Conservation (phyloP, 2,113 vertebrate species). For the Hypocryptadius cinnamomeus region DNA sequence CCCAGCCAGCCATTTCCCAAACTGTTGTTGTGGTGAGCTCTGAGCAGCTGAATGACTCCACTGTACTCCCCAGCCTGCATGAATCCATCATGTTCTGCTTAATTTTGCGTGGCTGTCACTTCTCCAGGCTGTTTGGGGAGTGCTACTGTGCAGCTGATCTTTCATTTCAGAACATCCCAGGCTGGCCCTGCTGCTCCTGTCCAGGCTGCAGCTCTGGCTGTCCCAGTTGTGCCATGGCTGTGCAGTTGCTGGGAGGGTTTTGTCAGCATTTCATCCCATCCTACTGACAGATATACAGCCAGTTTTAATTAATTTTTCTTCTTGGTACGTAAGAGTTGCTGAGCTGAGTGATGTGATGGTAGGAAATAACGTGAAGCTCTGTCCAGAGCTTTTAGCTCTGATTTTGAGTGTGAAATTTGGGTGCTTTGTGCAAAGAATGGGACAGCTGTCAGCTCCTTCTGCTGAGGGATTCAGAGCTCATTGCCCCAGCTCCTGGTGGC, state of each 20-base stretch:
- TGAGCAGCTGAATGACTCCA: neutral
- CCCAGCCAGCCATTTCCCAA: neutral
- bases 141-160: neutral
- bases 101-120: neutral
- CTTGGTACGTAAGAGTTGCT: neutral
- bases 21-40: neutral
- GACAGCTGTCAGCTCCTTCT: neutral
- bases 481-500: neutral
- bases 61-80: neutral
- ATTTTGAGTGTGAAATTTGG: neutral
- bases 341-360: neutral
- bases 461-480: neutral
- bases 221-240: neutral
- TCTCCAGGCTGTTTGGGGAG: neutral
- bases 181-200: neutral
- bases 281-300: neutral
- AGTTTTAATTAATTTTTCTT: neutral
- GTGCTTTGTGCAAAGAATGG: neutral
- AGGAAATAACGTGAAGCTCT: neutral
- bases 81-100: slow-evolving; percentile 7
- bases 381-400: neutral
- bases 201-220: neutral
- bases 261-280: neutral
- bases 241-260: neutral
- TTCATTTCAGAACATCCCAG: neutral